Evolutionary conservation across 2,888 invertebrate species (phyloP).

Genomic region (Agriopis leucophaearia): DNA sequence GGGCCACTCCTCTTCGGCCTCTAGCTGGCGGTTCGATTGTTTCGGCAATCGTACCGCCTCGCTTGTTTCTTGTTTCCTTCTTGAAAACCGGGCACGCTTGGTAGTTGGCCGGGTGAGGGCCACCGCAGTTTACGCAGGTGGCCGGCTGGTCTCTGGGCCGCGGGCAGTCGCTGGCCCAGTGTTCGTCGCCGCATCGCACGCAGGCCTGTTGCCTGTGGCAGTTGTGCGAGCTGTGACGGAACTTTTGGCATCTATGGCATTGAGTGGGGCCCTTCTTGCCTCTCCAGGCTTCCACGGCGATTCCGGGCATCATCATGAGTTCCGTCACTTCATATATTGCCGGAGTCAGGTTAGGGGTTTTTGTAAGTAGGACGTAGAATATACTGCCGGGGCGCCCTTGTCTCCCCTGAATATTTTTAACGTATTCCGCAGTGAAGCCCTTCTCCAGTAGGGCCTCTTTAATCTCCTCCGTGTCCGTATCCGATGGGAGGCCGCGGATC

Average conservation of each 20-base stretch:
- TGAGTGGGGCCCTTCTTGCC: constrained; percentile 29
- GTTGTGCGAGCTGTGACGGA: no score
- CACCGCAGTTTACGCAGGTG: no score
- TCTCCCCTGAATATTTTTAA: neutral
- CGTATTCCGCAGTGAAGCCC: neutral
- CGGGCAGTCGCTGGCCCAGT: no score
- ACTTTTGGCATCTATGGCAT: constrained; percentile 46
- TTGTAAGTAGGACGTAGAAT: neutral
- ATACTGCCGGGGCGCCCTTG: neutral
- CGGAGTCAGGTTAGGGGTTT: neutral
- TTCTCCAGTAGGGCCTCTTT: neutral
- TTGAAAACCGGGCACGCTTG: no score
- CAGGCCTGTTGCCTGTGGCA: no score
- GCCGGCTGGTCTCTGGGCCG: no score
- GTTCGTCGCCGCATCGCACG: no score
- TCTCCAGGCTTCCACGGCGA: neutral
- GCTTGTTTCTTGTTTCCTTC: neutral
- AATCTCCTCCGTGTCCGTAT: neutral
- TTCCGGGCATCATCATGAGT: neutral
- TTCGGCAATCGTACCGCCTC: neutral
- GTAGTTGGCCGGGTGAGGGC: no score
- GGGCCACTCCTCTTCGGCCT: neutral
- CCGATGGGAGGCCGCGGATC: neutral
- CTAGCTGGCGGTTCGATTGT: no score
- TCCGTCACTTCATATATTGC: neutral